Conservation (phyloP, 2,797 vertebrate genomes). For the Paedocypris micromegethes region DNA sequence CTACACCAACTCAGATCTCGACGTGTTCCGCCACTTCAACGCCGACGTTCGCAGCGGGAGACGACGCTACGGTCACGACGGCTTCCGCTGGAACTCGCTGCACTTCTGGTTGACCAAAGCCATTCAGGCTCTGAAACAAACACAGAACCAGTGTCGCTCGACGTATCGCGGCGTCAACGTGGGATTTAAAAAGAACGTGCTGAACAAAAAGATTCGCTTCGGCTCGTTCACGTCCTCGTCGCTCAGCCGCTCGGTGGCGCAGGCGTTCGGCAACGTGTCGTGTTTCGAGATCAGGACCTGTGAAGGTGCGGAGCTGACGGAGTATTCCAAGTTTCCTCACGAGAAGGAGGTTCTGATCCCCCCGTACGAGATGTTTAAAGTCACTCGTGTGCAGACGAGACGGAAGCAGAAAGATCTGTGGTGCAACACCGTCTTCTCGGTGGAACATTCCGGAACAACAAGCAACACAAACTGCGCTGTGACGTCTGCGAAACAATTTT, state of each 20-base stretch:
- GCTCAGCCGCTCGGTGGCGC: rapidly evolving
- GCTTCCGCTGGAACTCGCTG: not conserved
- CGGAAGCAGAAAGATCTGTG: not conserved
- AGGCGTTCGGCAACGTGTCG: rapidly evolving
- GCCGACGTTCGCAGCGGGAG: rapidly evolving
- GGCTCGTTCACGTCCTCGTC: not conserved
- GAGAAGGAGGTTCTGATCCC: not conserved
- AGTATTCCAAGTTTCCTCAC: rapidly evolving
- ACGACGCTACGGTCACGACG: not conserved
- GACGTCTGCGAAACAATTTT: no score
- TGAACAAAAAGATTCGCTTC: not conserved
- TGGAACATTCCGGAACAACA: not conserved
- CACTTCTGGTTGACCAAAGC: constrained; percentile 4
- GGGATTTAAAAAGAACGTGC: not conserved
- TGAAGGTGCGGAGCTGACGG: not conserved
- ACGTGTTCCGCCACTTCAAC: not conserved
- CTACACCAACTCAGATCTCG: not conserved
- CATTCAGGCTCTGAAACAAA: constrained; percentile 2
- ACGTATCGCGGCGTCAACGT: not conserved
- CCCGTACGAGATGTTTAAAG: constrained; percentile 4
- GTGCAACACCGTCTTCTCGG: not conserved
- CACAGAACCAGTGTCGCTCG: not conserved
- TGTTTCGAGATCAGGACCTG: constrained; percentile 3
- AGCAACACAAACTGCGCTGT: not conserved
- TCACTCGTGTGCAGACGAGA: not conserved